Percentiles rank a stretch among this genome's conserved stretches.
phyloP scores from a whole-genome alignment of 2,113 vertebrate genomes.

The Penelope pileata region DNA sequence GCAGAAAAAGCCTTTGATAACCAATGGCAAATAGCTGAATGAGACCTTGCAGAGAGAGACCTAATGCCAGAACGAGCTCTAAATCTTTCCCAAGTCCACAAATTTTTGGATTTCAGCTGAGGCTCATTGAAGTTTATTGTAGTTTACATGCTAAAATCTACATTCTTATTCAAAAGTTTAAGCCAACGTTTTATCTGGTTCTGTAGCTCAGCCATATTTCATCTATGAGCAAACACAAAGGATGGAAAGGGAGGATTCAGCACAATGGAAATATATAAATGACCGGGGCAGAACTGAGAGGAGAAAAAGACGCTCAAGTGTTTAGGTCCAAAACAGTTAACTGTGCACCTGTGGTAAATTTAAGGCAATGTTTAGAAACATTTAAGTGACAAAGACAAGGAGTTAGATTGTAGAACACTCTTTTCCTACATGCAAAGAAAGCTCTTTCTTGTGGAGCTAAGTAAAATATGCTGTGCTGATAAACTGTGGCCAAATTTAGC shows the following conservation, averaged over 20 bases:
- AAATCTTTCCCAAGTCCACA: neutral
- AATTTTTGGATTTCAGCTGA: neutral
- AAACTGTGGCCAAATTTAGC: neutral
- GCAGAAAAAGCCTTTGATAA: neutral
- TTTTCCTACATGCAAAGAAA: neutral
- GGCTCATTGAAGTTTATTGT: neutral
- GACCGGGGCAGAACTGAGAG: neutral
- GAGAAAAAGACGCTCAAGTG: neutral
- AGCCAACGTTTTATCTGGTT: neutral
- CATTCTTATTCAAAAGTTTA: neutral
- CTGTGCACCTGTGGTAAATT: neutral
- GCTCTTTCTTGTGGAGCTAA: neutral
- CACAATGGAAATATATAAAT: neutral
- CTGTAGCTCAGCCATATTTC: neutral
- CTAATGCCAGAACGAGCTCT: neutral
- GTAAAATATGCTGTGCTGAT: neutral
- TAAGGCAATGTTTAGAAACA: neutral
- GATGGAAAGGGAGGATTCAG: neutral
- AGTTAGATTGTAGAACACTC: neutral
- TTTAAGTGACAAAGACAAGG: neutral
- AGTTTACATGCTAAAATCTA: neutral
- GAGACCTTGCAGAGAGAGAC: neutral
- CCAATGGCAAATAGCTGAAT: neutral
- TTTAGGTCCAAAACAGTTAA: neutral
- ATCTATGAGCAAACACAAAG: neutral